Conservation (phyloP, 2,888 invertebrate genomes). For the Charanyca ferruginea region DNA sequence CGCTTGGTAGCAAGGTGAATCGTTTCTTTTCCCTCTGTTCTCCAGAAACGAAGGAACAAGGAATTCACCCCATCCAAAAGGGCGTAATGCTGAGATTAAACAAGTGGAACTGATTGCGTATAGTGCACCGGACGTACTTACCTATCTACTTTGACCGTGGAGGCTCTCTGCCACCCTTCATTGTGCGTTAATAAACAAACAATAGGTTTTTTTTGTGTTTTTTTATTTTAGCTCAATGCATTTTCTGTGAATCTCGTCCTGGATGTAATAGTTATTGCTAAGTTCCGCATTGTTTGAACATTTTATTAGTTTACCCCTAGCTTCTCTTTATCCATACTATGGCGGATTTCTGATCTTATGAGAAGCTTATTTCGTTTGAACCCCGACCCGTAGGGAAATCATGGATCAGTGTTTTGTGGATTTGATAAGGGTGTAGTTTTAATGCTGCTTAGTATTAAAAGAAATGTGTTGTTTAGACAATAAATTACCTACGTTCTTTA, state of each 20-base stretch:
- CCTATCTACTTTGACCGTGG: too few species aligned
- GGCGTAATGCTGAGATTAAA: too few species aligned
- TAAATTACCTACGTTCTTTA: slow-evolving; percentile 1
- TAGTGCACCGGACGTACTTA: too few species aligned
- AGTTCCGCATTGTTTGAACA: not conserved
- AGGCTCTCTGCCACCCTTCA: too few species aligned
- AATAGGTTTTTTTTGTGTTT: too few species aligned
- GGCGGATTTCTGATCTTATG: slow-evolving; percentile 17
- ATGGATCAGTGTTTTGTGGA: slow-evolving; percentile 41
- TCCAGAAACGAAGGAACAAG: too few species aligned
- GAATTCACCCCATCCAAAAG: too few species aligned
- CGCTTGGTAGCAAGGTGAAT: too few species aligned
- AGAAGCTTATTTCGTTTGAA: slow-evolving; percentile 40
- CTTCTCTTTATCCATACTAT: slow-evolving; percentile 5
- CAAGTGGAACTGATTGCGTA: too few species aligned
- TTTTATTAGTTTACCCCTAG: slow-evolving; percentile 3
- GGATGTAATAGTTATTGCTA: not conserved
- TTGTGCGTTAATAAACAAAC: too few species aligned
- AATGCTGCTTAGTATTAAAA: slow-evolving; percentile 37
- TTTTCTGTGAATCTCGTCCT: not conserved
- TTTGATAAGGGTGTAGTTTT: slow-evolving; percentile 52
- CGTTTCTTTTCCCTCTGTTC: too few species aligned
- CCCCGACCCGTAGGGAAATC: slow-evolving; percentile 48
- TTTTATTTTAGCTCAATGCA: not conserved
- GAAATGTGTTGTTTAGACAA: slow-evolving; percentile 6